Conservation (phyloP, 2,113 vertebrate genomes). For the Muscicapa adusta region DNA sequence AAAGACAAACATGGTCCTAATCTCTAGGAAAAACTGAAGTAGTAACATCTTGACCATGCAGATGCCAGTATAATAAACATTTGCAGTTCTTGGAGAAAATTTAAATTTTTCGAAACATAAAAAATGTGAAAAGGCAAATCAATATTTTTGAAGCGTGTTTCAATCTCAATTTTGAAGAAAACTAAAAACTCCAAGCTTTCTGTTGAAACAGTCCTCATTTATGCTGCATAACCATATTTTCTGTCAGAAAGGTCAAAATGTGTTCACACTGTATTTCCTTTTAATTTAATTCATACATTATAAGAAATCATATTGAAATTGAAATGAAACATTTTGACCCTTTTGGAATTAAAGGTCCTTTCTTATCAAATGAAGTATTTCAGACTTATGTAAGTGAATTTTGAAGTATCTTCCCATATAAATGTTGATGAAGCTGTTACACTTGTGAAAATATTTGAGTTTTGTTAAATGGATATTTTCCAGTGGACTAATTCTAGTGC, state of each 20-base stretch:
- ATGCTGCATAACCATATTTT: not conserved
- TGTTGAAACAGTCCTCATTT: not conserved
- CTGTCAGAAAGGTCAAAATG: not conserved
- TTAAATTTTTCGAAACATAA: not conserved
- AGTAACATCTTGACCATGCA: not conserved
- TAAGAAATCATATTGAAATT: not conserved
- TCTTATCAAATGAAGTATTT: not conserved
- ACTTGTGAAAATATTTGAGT: not conserved
- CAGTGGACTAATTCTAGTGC: not conserved
- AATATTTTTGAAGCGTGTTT: not conserved
- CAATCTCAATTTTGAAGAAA: not conserved
- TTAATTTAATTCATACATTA: not conserved
- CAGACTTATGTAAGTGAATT: not conserved
- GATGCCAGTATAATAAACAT: not conserved
- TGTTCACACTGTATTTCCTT: not conserved
- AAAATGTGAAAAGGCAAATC: not conserved
- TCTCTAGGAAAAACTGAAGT: not conserved
- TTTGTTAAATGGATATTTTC: not conserved
- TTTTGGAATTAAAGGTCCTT: not conserved
- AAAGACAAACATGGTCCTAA: not conserved
- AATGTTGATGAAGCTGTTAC: not conserved
- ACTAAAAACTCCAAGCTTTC: not conserved
- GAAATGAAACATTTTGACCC: not conserved
- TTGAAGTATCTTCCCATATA: not conserved
- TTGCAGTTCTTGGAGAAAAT: not conserved